Evolutionary conservation across 2,113 vertebrate genomes (phyloP).

Genomic region (Globicephala melas): DNA sequence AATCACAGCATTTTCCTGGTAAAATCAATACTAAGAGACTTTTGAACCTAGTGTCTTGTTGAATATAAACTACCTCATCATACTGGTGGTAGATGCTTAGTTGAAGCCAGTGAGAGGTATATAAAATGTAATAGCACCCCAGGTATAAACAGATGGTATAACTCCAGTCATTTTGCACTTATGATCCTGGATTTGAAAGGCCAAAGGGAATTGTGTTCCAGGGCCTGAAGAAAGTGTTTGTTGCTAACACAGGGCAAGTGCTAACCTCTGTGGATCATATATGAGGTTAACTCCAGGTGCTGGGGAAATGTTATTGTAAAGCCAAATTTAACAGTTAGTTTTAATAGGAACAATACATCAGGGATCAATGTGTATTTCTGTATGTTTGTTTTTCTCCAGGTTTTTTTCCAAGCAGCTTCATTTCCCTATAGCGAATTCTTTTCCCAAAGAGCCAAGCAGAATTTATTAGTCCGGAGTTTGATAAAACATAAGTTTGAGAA

Average conservation of each 20-base stretch:
- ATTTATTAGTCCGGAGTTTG: background rate
- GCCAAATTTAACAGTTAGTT: background rate
- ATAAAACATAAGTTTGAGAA: background rate
- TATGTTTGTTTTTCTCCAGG: background rate
- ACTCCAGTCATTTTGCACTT: conserved; percentile 48
- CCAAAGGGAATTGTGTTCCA: background rate
- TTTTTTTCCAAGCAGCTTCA: background rate
- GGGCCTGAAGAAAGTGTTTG: conserved; percentile 3
- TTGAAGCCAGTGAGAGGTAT: conserved; percentile 46
- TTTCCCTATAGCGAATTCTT: background rate
- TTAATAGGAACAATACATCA: background rate
- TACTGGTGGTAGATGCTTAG: background rate
- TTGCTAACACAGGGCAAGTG: background rate
- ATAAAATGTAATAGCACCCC: conserved; percentile 52
- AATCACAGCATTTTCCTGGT: conserved; percentile 46
- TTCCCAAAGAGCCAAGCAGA: background rate
- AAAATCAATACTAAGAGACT: conserved; percentile 56
- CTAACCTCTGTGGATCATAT: background rate
- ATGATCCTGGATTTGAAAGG: background rate
- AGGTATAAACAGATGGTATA: conserved; percentile 40
- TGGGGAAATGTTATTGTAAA: background rate
- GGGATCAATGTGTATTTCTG: background rate
- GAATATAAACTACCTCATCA: conserved; percentile 67
- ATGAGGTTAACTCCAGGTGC: background rate
- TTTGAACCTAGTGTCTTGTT: conserved; percentile 25